phyloP scores from a whole-genome alignment of 2,797 vertebrate genomes.

The Falco naumanni region DNA sequence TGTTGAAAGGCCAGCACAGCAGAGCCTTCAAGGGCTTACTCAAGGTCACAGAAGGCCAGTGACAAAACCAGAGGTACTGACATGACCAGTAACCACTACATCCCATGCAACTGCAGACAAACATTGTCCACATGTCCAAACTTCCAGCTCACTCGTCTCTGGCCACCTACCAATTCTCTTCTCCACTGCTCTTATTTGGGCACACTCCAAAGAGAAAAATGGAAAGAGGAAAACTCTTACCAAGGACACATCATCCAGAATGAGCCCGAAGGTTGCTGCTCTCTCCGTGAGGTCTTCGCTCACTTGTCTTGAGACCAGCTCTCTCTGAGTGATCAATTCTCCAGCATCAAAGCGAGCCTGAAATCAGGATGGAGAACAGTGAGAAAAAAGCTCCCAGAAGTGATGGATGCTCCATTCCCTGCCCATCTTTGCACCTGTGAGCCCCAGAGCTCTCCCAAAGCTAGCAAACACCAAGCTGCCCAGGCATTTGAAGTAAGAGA shows the following conservation, averaged over 20 bases:
- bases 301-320: slow-evolving; percentile 95
- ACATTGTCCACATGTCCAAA: fast-evolving
- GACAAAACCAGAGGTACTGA: not conserved
- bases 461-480: not conserved
- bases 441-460: not conserved
- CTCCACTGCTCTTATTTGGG: not conserved
- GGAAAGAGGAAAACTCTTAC: slow-evolving; percentile 71
- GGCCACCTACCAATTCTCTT: fast-evolving
- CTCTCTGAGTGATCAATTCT: slow-evolving; percentile 97
- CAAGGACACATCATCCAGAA: slow-evolving; percentile 96
- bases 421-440: not conserved
- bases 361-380: not conserved
- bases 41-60: not conserved
- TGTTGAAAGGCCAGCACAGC: not conserved
- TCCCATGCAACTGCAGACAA: not conserved
- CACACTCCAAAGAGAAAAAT: not conserved
- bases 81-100: not conserved
- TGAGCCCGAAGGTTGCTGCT: slow-evolving; percentile 94
- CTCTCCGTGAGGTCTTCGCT: slow-evolving; percentile 95
- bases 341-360: slow-evolving; percentile 97
- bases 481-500: not conserved
- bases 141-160: not conserved
- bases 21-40: not conserved
- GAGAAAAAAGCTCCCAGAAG: not conserved
- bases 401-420: not conserved